These are phyloP conservation scores for Cygnus atratus DNA, from an alignment of 2,113 vertebrate genomes.

Conservation along the genomic window DNA sequence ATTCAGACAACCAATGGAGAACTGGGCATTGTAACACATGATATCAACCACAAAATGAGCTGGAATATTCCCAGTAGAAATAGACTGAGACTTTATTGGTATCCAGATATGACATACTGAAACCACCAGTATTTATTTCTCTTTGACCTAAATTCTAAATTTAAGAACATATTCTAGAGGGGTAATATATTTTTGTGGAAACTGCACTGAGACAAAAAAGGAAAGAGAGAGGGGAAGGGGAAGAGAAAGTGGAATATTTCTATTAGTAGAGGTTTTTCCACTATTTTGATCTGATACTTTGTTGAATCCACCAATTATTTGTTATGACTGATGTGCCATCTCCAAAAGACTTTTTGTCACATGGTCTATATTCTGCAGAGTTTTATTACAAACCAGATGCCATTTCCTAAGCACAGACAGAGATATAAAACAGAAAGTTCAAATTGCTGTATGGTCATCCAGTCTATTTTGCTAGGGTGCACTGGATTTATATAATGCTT, in stretches of 20 bases:
- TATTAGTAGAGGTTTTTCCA: neutral
- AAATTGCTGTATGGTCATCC: neutral
- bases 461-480: neutral
- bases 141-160: neutral
- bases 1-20: neutral
- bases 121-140: neutral
- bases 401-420: neutral
- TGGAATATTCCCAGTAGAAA: neutral
- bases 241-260: neutral
- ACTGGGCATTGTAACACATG: fast-evolving
- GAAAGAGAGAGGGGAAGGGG: neutral
- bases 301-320: neutral
- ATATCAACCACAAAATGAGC: neutral
- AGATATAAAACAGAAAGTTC: neutral
- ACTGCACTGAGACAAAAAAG: neutral
- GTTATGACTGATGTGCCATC: neutral
- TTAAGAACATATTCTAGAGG: neutral
- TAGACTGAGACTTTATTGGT: neutral
- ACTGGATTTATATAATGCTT: neutral
- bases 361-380: neutral
- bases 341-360: neutral
- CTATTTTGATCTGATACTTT: neutral
- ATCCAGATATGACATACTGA: neutral
- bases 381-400: neutral
- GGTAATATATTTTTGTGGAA: neutral